Percentiles rank a stretch among this genome's conserved stretches.
Evolutionary conservation across 2,797 vertebrate species (phyloP).

Genomic region (Diceros bicornis): DNA sequence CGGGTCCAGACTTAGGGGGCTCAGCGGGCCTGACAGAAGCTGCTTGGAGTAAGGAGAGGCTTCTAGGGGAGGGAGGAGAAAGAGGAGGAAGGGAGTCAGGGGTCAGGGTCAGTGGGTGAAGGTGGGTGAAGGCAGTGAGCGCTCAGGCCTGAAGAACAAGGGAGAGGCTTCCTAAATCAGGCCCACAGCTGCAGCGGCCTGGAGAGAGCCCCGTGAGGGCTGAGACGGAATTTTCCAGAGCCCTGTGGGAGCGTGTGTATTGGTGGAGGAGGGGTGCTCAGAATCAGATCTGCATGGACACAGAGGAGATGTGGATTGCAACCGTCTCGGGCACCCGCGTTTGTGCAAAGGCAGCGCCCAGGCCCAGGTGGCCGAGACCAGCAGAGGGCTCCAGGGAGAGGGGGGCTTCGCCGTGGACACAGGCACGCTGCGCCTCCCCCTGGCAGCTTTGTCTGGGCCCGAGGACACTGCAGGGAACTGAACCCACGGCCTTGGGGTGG

Average conservation of each 20-base stretch:
- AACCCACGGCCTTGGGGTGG: no score
- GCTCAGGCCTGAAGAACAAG: neutral
- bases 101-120: no score
- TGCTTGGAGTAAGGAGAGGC: no score
- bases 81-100: no score
- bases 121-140: no score
- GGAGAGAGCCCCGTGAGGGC: neutral
- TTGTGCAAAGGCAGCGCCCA: neutral
- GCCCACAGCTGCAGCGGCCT: neutral
- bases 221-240: neutral
- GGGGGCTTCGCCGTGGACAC: no score
- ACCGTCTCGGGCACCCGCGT: neutral
- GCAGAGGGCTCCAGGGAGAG: neutral
- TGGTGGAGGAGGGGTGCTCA: neutral
- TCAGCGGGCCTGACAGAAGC: no score
- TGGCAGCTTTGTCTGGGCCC: no score
- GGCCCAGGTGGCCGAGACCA: neutral
- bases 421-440: no score
- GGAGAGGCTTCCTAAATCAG: neutral
- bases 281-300: neutral
- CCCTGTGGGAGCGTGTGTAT: neutral
- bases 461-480: no score
- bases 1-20: no score
- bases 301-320: neutral
- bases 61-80: no score